phyloP scores from a whole-genome alignment of 2,113 vertebrate genomes.

The Bufo gargarizans region DNA sequence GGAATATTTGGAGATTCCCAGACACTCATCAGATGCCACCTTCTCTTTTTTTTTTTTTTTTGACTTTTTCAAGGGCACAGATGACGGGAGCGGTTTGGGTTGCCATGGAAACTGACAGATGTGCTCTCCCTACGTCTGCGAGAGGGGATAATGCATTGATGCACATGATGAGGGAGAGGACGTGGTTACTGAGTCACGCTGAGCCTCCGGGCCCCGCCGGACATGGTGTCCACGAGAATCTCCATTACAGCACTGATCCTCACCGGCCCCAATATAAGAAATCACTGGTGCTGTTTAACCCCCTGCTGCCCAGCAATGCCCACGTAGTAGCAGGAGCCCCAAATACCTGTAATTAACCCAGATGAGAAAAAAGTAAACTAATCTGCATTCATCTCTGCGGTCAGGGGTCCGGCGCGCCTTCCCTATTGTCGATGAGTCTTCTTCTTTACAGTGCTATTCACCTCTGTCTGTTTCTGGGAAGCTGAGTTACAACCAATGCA shows the following conservation, averaged over 20 bases:
- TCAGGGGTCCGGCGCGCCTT: neutral
- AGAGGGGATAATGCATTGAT: slow-evolving; percentile 56
- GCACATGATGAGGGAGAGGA: slow-evolving; percentile 50
- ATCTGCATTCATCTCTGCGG: neutral
- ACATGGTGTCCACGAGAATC: slow-evolving; percentile 15
- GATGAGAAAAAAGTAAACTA: neutral
- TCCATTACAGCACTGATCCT: neutral
- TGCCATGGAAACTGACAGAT: slow-evolving; percentile 58
- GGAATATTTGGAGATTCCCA: slow-evolving; percentile 51
- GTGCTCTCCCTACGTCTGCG: slow-evolving; percentile 17
- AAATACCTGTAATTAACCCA: neutral
- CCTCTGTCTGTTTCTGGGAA: neutral
- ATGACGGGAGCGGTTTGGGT: slow-evolving; percentile 56
- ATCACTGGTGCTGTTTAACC: neutral
- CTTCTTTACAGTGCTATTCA: too few species aligned
- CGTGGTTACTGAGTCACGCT: slow-evolving; percentile 46
- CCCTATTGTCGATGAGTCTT: too few species aligned
- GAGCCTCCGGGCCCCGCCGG: slow-evolving; percentile 24
- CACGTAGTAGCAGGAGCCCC: neutral
- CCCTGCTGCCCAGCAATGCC: neutral
- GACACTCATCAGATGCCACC: neutral
- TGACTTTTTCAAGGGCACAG: slow-evolving; percentile 53
- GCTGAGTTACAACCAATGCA: neutral
- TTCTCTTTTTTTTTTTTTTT: slow-evolving; percentile 18
- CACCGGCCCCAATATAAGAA: neutral